Evolutionary conservation across 1,140 invertebrate species (phyloP).

Genomic region (Bombus cullumanus): DNA sequence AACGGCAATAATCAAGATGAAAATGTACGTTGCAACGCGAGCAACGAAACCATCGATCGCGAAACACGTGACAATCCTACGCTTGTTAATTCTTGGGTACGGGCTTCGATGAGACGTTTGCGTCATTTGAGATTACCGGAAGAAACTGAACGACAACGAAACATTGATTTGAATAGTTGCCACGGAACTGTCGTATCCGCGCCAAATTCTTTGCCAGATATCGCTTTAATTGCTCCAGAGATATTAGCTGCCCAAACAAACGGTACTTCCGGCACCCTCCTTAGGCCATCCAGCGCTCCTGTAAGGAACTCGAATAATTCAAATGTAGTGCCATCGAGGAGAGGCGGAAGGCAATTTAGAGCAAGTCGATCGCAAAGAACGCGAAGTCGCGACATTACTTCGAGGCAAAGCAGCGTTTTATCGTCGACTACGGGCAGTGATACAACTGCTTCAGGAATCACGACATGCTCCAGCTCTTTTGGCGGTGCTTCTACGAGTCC

Average conservation of each 20-base stretch:
- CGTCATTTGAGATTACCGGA: conserved; percentile 78
- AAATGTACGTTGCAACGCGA: conserved; percentile 28
- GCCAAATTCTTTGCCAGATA: conserved; percentile 78
- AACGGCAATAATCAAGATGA: conserved; percentile 16
- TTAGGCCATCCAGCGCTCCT: conserved; percentile 78
- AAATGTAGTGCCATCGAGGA: conserved; percentile 42
- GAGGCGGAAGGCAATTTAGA: conserved; percentile 51
- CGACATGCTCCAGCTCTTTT: conserved; percentile 69
- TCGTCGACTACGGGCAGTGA: conserved; percentile 65
- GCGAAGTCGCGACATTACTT: conserved; percentile 46
- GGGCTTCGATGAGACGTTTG: conserved; percentile 80
- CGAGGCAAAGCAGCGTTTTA: conserved; percentile 56
- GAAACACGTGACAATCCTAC: conserved; percentile 41
- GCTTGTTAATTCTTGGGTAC: conserved; percentile 75
- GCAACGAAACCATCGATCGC: conserved; percentile 48
- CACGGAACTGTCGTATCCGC: conserved; percentile 45
- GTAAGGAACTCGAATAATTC: conserved; percentile 44
- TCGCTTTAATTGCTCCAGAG: conserved; percentile 79
- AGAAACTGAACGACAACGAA: conserved; percentile 46
- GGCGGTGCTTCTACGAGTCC: conserved; percentile 50
- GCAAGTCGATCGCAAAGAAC: conserved; percentile 47
- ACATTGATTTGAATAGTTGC: conserved; percentile 23
- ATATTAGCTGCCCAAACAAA: conserved; percentile 80
- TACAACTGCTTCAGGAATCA: conserved; percentile 65
- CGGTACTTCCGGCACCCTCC: conserved; percentile 63